phyloP scores from a whole-genome alignment of 2,888 invertebrate species.

The Patella depressa region DNA sequence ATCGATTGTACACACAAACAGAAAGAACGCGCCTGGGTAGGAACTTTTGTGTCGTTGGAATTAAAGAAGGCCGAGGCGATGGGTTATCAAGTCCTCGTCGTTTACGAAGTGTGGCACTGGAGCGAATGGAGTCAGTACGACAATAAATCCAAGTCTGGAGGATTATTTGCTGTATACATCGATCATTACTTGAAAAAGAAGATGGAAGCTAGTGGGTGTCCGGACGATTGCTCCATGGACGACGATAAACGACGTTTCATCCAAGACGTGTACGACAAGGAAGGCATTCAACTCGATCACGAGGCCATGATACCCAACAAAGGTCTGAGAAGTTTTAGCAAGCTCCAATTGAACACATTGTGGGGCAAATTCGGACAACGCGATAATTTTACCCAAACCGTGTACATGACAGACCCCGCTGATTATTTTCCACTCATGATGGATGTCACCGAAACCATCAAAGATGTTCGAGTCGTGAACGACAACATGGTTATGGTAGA shows the following conservation, averaged over 20 bases:
- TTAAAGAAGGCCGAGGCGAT: background rate
- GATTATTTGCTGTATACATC: too few relatives aligned
- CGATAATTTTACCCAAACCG: background rate
- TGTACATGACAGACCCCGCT: background rate
- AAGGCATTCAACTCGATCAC: background rate
- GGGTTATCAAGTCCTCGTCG: background rate
- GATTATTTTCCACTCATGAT: background rate
- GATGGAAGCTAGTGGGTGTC: background rate
- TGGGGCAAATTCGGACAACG: background rate
- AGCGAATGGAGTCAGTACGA: slow-evolving; percentile 1
- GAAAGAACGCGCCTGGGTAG: background rate
- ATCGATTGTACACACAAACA: background rate
- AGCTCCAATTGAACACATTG: background rate
- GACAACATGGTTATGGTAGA: background rate
- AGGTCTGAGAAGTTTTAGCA: background rate
- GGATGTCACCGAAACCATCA: background rate
- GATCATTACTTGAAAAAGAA: background rate
- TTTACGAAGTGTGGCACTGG: background rate
- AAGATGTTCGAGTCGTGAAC: background rate
- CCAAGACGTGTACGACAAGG: background rate
- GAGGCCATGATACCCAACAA: background rate
- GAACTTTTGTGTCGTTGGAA: background rate
- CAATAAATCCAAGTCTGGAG: background rate
- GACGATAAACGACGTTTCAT: background rate
- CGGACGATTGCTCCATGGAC: background rate